These are phyloP conservation scores for Drosophila subquinaria DNA, from an alignment of 2,888 invertebrate genomes.

Conservation along the genomic window DNA sequence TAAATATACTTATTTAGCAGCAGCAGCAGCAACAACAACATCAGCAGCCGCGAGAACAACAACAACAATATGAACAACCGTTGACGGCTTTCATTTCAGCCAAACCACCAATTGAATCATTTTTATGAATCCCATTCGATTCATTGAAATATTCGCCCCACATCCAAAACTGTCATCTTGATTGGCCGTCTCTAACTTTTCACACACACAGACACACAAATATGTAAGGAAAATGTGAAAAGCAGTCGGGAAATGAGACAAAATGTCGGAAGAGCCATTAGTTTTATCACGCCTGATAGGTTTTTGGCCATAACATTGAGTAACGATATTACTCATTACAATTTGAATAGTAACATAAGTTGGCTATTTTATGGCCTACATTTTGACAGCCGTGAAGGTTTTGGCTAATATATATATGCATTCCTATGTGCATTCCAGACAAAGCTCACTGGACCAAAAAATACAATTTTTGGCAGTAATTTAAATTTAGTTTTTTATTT, in stretches of 20 bases:
- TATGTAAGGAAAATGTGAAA: neutral
- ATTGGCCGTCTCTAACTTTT: constrained; percentile 61
- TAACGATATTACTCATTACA: constrained; percentile 16
- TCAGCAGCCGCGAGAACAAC: neutral
- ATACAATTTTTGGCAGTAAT: too few relatives aligned
- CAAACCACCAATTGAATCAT: constrained; percentile 79
- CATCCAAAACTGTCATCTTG: constrained; percentile 66
- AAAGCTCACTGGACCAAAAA: too few relatives aligned
- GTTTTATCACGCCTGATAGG: constrained; percentile 32
- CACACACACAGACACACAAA: constrained; percentile 13
- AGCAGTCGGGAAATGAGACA: constrained; percentile 1
- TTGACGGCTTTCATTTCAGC: constrained; percentile 71
- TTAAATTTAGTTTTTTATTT: too few relatives aligned
- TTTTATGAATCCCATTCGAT: constrained; percentile 74
- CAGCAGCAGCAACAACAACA: constrained; percentile 13
- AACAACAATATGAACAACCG: constrained; percentile 35
- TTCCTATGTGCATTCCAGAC: too few relatives aligned
- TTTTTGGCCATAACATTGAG: constrained; percentile 22
- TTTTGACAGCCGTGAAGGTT: neutral
- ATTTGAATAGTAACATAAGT: constrained; percentile 12
- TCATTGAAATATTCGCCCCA: constrained; percentile 72
- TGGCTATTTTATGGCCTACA: neutral
- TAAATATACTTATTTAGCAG: constrained; percentile 11
- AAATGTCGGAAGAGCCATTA: constrained; percentile 30
- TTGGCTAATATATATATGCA: neutral